A percentile compares a stretch with the other conserved stretches of the same genome.
Conservation (phyloP, 2,113 vertebrate genomes). For the Meleagris gallopavo region DNA sequence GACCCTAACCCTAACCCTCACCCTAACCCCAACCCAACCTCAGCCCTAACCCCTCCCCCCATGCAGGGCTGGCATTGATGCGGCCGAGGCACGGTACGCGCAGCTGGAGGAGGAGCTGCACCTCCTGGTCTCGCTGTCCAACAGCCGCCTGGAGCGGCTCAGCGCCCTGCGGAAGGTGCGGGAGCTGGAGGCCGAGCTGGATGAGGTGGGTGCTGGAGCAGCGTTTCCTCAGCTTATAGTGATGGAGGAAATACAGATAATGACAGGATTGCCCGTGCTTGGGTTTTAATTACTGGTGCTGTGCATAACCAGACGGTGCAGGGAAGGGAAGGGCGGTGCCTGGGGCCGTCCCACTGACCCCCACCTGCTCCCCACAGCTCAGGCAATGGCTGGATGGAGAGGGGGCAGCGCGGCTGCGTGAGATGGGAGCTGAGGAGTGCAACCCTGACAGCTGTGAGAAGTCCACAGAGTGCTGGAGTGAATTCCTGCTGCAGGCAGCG, state of each 20-base stretch:
- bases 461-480: conserved; percentile 76
- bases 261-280: neutral
- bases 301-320: neutral
- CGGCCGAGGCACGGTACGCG: conserved; percentile 83
- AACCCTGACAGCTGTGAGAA: conserved; percentile 76
- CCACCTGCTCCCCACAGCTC: conserved; percentile 74
- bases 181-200: conserved; percentile 81
- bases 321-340: neutral
- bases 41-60: neutral
- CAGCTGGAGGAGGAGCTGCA: conserved; percentile 91
- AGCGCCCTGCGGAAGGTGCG: conserved; percentile 82
- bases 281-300: accelerated
- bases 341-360: accelerated
- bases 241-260: neutral
- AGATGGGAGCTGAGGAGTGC: conserved; percentile 75
- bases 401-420: conserved; percentile 79
- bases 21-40: no score
- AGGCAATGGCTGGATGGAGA: conserved; percentile 87
- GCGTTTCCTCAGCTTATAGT: accelerated
- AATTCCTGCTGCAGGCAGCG: conserved; percentile 86
- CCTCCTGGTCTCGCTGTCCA: conserved; percentile 88
- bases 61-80: conserved; percentile 81
- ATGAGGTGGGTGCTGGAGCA: conserved; percentile 72
- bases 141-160: conserved; percentile 85
- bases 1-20: no score